Evolutionary conservation across 2,888 invertebrate species (phyloP), one percentile per base, ranked within the genome.

Genomic region (Halictus ligatus): DNA sequence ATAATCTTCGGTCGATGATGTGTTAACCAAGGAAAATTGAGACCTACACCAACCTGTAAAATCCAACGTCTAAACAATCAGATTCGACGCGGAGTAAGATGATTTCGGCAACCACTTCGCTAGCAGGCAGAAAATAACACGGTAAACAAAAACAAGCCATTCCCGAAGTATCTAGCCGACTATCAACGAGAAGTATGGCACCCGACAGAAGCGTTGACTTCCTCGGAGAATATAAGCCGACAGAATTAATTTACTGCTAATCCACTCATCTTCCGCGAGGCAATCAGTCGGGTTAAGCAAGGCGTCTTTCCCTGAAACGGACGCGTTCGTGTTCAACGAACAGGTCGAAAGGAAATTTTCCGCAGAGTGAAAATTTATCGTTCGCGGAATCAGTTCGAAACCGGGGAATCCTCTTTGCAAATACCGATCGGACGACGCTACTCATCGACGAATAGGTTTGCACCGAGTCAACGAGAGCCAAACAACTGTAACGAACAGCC

Each of bases 401-500:
- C 54, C 21, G 21, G 35, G 29, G 67, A 67, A 18, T 21, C 46
- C 29, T 67, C 7, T 21, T 46, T 35, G 7, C 4, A 67, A 35
- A 64, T 58, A 64, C 29, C 64, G 76, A 15, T 5, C 54, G 21
- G 74, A 7, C 74, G 54, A 25, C 35, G 13, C 54, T 21, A 35
- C 50, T 54, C 54, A 54, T 67, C 67, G 48, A 13, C 54, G 40
- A 60, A 76, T n/a, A 10, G 46, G 13, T 15, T 35, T 10, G 18
- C 18, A 10, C 13, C 29, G 46, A 43, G 18, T 69, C 12, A 35
- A 69, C 69, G 46, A 83, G 76, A 84, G 79, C 79, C 50, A 80
- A 76, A 73, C 69, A 46, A 40, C 77, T 64, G 78, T 73, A 75
- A 75, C 80, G 67, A 78, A 80, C 87, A 87, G 79, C 82, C 90